Percentiles rank a stretch among this genome's conserved stretches.
These are phyloP conservation scores for Acrocephalus kingi DNA, from an alignment of 2,113 vertebrate genomes.

Conservation along the genomic window DNA sequence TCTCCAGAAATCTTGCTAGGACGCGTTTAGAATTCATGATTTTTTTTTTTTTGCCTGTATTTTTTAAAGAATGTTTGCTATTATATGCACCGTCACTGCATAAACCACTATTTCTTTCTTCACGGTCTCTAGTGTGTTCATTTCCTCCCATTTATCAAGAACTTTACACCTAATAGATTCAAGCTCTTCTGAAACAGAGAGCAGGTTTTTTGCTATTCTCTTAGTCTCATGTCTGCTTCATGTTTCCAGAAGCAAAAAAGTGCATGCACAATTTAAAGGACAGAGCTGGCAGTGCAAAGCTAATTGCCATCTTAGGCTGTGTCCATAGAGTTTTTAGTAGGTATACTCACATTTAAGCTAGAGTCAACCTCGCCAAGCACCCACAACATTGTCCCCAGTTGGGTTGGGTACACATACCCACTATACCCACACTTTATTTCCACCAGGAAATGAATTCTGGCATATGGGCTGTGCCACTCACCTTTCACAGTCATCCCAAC, in stretches of 20 bases:
- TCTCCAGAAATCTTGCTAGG: background rate
- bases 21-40: background rate
- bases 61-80: slow-evolving; percentile 59
- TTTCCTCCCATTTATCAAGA: slow-evolving; percentile 66
- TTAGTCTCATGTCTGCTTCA: background rate
- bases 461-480: background rate
- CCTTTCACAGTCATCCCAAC: background rate
- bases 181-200: slow-evolving; percentile 30
- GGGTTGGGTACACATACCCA: accelerated
- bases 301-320: background rate
- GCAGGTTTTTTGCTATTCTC: background rate
- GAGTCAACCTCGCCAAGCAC: background rate
- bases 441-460: background rate
- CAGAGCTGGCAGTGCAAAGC: background rate
- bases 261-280: background rate
- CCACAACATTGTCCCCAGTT: background rate
- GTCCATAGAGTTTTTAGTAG: background rate
- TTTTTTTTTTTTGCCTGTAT: slow-evolving; percentile 54
- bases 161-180: slow-evolving; percentile 68
- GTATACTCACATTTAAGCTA: background rate
- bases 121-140: slow-evolving; percentile 65
- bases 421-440: background rate
- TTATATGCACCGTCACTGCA: background rate
- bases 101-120: slow-evolving; percentile 69
- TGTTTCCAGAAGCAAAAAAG: slow-evolving; percentile 42